Base-by-base conservation (phyloP, 2,888 invertebrate species). In the Dyspetes luteomarginatus region DNA sequence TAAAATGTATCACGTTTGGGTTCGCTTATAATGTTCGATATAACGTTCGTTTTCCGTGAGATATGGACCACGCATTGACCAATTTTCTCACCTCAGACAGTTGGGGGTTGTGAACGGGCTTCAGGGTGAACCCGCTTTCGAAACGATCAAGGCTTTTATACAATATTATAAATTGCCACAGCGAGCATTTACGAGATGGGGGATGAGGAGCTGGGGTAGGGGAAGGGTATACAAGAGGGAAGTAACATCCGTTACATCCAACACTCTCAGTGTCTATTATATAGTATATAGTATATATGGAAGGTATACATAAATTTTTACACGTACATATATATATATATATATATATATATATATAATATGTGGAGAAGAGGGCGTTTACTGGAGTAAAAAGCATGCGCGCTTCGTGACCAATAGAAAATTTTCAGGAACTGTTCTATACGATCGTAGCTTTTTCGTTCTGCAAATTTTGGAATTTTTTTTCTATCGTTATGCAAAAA, bases 321-420 rank as follows among this genome's bases (percentile, higher is more conserved):
- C 83, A 85, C 83, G 82, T 83, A 84, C 86, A 83, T 76, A 85
- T 82, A 86, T 85, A 85, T 82, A 82, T 24, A 60, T 17, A 55
- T 22, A n/a, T 60, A 50, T 28, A 45, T 81, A 83, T 84, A 87
- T 82, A 82, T 12, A 48, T n/a, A 69, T 22, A 22, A 72, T 17
- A 19, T 43, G 67, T 17, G 9, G 12, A 48, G 43, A 72, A 81
- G 62, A 62, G 79, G 82, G 82, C 79, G 82, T 56, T 79, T 58
- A 72, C 78, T 9, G 48, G 7, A 50, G 41, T 36, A 48, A 75
- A 65, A 82, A 72, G 82, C 82, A 82, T 79, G 82, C 82, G 82
- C 82, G 50, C 48, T 56, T 75, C 4, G 7, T 12, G 30, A 62
- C 82, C 82, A 82, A 82, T 82, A 43, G 50, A 45, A 68, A 65